phyloP scores from a whole-genome alignment of 2,797 vertebrate species.

The Fratercula arctica region DNA sequence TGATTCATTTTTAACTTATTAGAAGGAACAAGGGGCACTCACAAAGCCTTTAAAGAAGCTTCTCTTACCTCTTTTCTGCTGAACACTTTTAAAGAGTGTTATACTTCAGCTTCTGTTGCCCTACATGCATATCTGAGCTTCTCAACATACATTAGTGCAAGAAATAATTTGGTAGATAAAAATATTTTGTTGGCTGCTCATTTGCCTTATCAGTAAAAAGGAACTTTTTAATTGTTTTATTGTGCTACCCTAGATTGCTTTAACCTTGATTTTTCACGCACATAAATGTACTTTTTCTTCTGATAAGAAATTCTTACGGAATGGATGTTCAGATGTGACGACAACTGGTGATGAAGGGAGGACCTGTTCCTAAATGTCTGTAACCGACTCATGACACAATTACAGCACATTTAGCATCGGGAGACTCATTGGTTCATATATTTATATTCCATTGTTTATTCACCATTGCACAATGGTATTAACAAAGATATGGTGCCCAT shows the following conservation, averaged over 20 bases:
- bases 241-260: not conserved
- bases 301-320: not conserved
- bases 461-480: fast-evolving
- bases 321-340: not conserved
- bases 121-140: not conserved
- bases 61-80: not conserved
- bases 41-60: not conserved
- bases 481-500: not conserved
- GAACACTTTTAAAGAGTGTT: not conserved
- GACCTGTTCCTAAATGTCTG: not conserved
- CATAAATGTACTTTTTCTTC: not conserved
- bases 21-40: not conserved
- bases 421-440: not conserved
- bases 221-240: not conserved
- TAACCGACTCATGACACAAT: not conserved
- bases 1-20: not conserved
- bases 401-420: not conserved
- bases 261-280: not conserved
- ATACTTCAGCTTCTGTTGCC: not conserved
- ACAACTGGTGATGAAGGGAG: not conserved
- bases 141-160: not conserved
- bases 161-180: not conserved
- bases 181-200: not conserved
- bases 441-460: not conserved
- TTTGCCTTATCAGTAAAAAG: not conserved